A percentile compares a stretch with the other conserved stretches of the same genome.
Evolutionary conservation across 2,888 invertebrate species (phyloP).

Genomic region (Stenurella melanura): DNA sequence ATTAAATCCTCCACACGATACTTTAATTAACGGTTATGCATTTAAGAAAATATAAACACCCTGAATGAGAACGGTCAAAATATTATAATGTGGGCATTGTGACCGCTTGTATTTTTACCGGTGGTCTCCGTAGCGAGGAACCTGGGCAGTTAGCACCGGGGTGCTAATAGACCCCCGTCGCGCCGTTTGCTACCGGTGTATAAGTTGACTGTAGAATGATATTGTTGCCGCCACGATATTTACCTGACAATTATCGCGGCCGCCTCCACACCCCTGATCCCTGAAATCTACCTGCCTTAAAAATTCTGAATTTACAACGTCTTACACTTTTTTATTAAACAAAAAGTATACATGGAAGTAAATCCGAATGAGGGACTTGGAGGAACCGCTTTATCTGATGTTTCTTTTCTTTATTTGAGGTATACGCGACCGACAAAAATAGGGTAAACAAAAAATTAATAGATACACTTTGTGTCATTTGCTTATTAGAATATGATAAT

Average conservation of each 20-base stretch:
- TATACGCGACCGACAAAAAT: background rate
- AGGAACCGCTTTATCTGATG: background rate
- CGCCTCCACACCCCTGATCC: conserved; percentile 38
- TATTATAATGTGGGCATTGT: conserved; percentile 37
- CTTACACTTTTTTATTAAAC: conserved; percentile 4
- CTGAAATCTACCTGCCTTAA: conserved; percentile 30
- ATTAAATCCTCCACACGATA: background rate
- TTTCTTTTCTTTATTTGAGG: conserved; percentile 11
- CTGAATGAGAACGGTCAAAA: conserved; percentile 35
- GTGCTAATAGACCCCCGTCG: conserved; percentile 66
- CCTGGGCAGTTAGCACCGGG: conserved; percentile 63
- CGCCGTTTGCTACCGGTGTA: conserved; percentile 64
- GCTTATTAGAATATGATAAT: too few species aligned
- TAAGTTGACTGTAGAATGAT: conserved; percentile 55
- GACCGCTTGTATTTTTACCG: conserved; percentile 24
- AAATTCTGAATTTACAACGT: conserved; percentile 36
- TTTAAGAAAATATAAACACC: conserved; percentile 9
- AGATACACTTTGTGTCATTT: too few species aligned
- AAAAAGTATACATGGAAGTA: background rate
- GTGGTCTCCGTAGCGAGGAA: conserved; percentile 30
- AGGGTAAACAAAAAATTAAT: too few species aligned
- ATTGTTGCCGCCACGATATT: conserved; percentile 49
- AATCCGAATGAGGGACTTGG: conserved; percentile 16
- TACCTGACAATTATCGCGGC: conserved; percentile 48
- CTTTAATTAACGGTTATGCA: conserved; percentile 23